Base-by-base conservation (phyloP, 1,140 invertebrate genomes). In the Drosophila varians region DNA sequence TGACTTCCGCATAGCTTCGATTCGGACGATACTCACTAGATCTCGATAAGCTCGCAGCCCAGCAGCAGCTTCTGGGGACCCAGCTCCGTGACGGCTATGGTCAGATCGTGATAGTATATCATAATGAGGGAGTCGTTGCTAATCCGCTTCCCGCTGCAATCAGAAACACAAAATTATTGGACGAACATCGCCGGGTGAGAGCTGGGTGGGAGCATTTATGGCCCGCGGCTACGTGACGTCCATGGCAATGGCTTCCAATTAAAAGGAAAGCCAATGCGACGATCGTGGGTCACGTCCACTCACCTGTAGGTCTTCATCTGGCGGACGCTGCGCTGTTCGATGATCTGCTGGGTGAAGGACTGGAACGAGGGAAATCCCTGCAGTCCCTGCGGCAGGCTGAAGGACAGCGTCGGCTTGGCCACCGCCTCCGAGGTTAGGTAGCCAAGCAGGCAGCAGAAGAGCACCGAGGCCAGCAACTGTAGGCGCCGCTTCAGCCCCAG, bases 11-110 rank as follows among this genome's bases (percentile, higher is more conserved):
- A 16, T 18, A 56, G 19, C 53, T 31, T 19, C 45, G 52, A 7
- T 38, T 12, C 5, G 8, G 12, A 21, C 45, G 1, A 14, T 52
- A 94, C 95, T 95, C 91, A 97, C 96, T 95, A 95, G 66, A 96
- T 95, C 93, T 97, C 96, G 64, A 97, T 95, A 56, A 97, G 92
- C 91, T 96, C 95, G 84, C 96, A 97, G 77, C 95, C 94, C 14
- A 95, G 92, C 8, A 96, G 91, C 57, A 95, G 91, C 76, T 94
- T 94, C 57, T 93, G 91, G 21, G 93, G 91, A 2, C 94, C 94
- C 28, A 95, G 92, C 80, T 96, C 96, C 4, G 96, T 94, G 5
- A 97, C 93, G 2, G 96, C 96, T 12, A 97, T 94, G 1, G 96
- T 96, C 91, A 96, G 95, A 77, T 96, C 96, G 89, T 95, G 93